These are phyloP conservation scores for Harpagoxenus sublaevis DNA, from an alignment of 2,888 invertebrate species.

Conservation along the genomic window DNA sequence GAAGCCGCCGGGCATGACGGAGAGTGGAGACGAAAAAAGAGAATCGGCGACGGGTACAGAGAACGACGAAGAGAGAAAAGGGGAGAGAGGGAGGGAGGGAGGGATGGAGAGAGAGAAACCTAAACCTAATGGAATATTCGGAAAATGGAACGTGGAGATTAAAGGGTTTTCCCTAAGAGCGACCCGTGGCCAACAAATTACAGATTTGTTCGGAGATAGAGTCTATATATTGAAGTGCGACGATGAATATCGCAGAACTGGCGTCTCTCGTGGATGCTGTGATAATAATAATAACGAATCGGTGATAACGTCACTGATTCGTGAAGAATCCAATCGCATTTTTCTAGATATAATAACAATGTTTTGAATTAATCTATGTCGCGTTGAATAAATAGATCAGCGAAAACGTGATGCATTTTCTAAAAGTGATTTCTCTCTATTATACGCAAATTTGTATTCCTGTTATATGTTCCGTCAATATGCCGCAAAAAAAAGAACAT, in stretches of 20 bases:
- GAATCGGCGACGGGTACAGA: constrained; percentile 29
- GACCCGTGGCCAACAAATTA: constrained; percentile 58
- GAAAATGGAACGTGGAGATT: constrained; percentile 62
- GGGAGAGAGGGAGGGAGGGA: constrained; percentile 37
- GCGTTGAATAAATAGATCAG: neutral
- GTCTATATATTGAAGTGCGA: constrained; percentile 11
- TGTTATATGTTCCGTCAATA: neutral
- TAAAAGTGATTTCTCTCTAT: neutral
- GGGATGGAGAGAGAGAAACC: neutral
- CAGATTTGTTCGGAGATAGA: constrained; percentile 36
- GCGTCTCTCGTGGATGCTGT: neutral
- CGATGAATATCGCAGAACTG: constrained; percentile 27
- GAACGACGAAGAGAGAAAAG: constrained; percentile 26
- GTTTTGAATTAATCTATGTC: constrained; percentile 1
- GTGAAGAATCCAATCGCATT: neutral
- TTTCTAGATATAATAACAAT: neutral
- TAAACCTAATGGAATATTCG: constrained; percentile 69
- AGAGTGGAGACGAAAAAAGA: constrained; percentile 54
- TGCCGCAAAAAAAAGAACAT: neutral
- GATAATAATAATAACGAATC: constrained; percentile 20
- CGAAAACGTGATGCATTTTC: neutral
- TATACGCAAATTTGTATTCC: neutral
- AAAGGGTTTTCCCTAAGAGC: constrained; percentile 52
- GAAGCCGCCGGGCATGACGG: constrained; percentile 66
- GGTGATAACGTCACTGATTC: constrained; percentile 8